phyloP scores from a whole-genome alignment of 2,113 vertebrate genomes.

The Ibidorhyncha struthersii region DNA sequence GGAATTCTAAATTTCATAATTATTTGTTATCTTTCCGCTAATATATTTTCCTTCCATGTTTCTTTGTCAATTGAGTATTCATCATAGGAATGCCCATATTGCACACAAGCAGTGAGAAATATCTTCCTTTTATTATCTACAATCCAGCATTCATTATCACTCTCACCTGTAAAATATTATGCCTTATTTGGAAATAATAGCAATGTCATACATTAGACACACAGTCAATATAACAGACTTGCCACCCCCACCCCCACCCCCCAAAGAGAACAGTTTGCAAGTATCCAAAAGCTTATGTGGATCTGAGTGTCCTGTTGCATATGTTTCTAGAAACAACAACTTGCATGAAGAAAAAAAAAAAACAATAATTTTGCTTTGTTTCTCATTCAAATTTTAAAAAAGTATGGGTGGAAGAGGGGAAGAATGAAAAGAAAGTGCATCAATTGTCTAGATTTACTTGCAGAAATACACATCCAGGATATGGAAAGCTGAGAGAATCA shows the following conservation, averaged over 20 bases:
- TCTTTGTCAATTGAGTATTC: not conserved
- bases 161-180: not conserved
- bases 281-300: not conserved
- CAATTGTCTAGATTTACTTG: not conserved
- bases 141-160: not conserved
- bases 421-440: not conserved
- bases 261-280: not conserved
- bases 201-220: not conserved
- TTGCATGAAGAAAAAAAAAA: not conserved
- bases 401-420: not conserved
- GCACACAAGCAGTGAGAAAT: not conserved
- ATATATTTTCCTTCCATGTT: not conserved
- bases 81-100: not conserved
- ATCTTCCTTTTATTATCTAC: not conserved
- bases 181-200: not conserved
- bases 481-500: not conserved
- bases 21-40: not conserved
- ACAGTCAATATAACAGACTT: not conserved
- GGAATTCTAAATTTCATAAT: not conserved
- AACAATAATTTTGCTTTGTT: not conserved
- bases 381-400: not conserved
- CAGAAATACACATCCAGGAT: not conserved
- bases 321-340: not conserved
- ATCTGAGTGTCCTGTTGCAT: not conserved
- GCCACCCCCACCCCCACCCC: accelerated